Evolutionary conservation across 2,797 vertebrate genomes (phyloP), one percentile per base, ranked within the genome.

Genomic region (Malacoraja senta): DNA sequence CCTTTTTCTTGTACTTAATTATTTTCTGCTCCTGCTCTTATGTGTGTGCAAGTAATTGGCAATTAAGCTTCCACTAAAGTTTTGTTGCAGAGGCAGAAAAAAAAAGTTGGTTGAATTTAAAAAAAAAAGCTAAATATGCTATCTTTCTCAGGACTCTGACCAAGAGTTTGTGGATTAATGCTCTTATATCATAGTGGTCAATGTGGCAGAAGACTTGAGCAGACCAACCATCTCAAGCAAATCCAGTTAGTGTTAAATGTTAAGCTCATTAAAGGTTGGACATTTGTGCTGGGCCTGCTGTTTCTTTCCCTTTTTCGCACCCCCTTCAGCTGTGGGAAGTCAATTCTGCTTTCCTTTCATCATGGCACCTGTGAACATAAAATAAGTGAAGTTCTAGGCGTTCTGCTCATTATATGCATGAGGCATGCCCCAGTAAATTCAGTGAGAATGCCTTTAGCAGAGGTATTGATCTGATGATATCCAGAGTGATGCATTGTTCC

Each of bases 391-490:
- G 61, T 91, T 91, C 68, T 10, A 72, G 68, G 38, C 65, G 19
- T 76, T 8, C 44, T 68, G 68, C 63, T 91, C 13, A 0, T 90
- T 53, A 24, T 32, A 29, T 53, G 24, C 17, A 74, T 58, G 38
- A 53, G 84, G n/a, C 8, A 63, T 35, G n/a, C 4, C 1, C 3
- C 58, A 58, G 81, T 84, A 61, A 84, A 35, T 29, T 3, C 26
- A 76, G 21, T 72, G 38, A 58, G 35, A 53, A 44, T 76, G 21
- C 24, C 90, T 74, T 76, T 58, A 53, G 72, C 90, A 76, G 90
- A 92, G 58, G 38, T 92, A 92, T 74, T 76, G 71, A 92, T 92
- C 44, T 92, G 71, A n/a, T 58, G 38, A 58, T 58, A 92, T 53
- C 71, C 90, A 92, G 32, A 76, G 32, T 74, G 24, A 26, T 92